Evolutionary conservation across 2,797 vertebrate genomes (phyloP).

Genomic region (Podarcis siculus): DNA sequence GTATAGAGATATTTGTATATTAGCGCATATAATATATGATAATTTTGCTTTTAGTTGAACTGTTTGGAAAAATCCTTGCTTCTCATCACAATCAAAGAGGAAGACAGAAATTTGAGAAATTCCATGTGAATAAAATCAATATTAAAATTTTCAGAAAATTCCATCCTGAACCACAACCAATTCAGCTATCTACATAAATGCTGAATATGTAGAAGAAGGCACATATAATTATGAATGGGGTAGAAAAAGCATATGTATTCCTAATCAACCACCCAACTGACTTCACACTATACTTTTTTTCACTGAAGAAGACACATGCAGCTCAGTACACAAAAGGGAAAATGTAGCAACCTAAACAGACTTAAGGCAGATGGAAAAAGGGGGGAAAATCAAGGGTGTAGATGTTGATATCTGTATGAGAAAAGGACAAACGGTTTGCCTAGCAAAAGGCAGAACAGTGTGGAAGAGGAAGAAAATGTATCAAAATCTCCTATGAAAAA

Average conservation of each 20-base stretch:
- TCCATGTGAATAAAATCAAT: too few relatives aligned
- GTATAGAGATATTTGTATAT: too few relatives aligned
- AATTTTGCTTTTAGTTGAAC: too few relatives aligned
- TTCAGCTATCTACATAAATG: background rate
- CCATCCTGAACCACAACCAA: too few relatives aligned
- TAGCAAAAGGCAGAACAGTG: conserved; percentile 26
- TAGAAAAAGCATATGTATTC: background rate
- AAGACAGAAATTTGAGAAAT: too few relatives aligned
- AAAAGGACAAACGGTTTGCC: conserved; percentile 30
- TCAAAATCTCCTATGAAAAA: conserved; percentile 36
- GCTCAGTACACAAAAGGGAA: background rate
- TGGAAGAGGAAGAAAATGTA: conserved; percentile 15
- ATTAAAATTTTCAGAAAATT: too few relatives aligned
- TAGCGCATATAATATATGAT: too few relatives aligned
- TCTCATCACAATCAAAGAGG: too few relatives aligned
- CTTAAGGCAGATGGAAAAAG: background rate
- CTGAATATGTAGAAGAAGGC: background rate
- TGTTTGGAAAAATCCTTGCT: too few relatives aligned
- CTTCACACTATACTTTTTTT: background rate
- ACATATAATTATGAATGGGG: background rate
- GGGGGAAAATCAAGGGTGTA: conserved; percentile 23
- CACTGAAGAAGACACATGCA: background rate
- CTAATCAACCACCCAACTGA: background rate
- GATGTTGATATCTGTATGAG: conserved; percentile 13
- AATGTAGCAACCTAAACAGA: background rate